phyloP scores from a whole-genome alignment of 2,113 vertebrate species.

The Chauna torquata region DNA sequence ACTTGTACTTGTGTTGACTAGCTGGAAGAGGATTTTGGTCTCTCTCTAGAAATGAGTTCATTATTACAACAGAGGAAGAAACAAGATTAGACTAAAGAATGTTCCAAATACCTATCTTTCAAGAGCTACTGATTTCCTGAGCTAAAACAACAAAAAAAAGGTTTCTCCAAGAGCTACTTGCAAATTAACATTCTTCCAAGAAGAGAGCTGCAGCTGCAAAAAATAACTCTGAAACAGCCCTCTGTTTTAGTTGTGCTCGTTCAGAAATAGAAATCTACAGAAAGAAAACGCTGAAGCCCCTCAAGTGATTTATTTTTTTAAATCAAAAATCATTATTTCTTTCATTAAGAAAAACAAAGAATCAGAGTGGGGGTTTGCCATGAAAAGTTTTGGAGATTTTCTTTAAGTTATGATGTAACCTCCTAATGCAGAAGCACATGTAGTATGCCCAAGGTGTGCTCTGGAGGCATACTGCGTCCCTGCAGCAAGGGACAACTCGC shows the following conservation, averaged over 20 bases:
- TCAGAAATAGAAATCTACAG: not conserved
- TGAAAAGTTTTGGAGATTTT: not conserved
- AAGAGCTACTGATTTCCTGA: not conserved
- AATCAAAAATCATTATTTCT: not conserved
- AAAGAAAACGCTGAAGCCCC: not conserved
- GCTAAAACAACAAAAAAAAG: not conserved
- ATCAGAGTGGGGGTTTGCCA: not conserved
- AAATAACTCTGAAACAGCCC: not conserved
- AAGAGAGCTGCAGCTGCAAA: not conserved
- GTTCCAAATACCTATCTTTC: not conserved
- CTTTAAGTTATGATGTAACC: not conserved
- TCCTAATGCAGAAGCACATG: rapidly evolving
- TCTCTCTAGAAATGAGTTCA: not conserved
- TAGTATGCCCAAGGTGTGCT: too few species aligned
- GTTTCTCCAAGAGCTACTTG: not conserved
- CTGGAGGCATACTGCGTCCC: not conserved
- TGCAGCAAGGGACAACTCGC: not conserved
- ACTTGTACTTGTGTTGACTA: not conserved
- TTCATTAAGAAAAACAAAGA: not conserved
- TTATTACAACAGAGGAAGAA: not conserved
- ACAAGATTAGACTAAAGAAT: not conserved
- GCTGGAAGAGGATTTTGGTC: not conserved
- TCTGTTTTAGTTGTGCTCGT: not conserved
- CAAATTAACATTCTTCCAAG: not conserved
- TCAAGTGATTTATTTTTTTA: not conserved